Conservation (phyloP, 2,888 invertebrate species). For the Coenonympha arcania region DNA sequence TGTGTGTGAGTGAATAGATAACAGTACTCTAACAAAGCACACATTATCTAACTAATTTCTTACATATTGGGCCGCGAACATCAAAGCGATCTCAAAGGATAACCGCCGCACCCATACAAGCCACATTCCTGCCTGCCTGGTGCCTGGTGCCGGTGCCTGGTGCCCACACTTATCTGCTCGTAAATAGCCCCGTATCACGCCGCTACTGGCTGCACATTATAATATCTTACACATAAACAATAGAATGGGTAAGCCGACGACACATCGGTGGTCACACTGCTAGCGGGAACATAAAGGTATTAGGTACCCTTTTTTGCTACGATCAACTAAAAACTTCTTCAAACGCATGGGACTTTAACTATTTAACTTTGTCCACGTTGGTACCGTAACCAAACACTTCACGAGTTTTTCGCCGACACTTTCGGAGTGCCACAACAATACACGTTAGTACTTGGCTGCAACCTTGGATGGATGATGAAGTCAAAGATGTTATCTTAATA, state of each 20-base stretch:
- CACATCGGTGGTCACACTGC: slow-evolving; percentile 30
- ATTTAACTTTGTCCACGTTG: no score
- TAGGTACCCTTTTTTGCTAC: no score
- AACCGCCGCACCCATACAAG: slow-evolving; percentile 27
- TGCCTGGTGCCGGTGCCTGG: no score
- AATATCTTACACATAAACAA: slow-evolving; percentile 65
- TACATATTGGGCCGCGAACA: slow-evolving; percentile 2
- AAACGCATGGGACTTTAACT: no score
- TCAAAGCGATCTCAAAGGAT: slow-evolving; percentile 25
- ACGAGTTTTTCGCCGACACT: no score
- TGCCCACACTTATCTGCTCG: slow-evolving; percentile 55
- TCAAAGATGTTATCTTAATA: no score
- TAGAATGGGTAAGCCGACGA: slow-evolving; percentile 61
- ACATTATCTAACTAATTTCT: background rate
- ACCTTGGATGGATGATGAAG: no score
- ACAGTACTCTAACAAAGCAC: background rate
- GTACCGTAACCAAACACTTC: no score
- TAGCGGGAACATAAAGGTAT: no score
- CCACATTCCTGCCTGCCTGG: slow-evolving; percentile 40
- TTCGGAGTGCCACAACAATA: no score
- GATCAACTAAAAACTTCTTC: no score
- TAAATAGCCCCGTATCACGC: slow-evolving; percentile 58
- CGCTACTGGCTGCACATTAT: slow-evolving; percentile 68
- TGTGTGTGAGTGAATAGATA: background rate
- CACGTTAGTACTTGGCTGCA: no score